Evolutionary conservation across 1,140 invertebrate species (phyloP), one percentile per base, ranked within the genome.

Genomic region (Scaptodrosophila lebanonensis): DNA sequence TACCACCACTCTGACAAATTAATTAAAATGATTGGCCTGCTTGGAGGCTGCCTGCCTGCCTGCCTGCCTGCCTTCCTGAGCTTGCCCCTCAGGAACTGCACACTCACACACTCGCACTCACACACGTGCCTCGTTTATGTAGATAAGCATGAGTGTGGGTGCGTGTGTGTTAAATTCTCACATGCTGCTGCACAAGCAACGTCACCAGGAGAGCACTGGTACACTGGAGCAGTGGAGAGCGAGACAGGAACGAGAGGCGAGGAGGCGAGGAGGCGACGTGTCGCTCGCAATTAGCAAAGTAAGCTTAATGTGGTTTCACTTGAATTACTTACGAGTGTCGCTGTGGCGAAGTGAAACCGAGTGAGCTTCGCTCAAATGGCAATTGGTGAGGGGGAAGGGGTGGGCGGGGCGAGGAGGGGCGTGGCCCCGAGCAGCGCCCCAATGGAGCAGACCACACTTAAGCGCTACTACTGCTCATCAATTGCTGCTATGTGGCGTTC

Each of bases 1-100:
- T 70, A 84, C 75, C 83, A 84, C 82, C 76, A 77, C 82, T 83
- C 75, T 85, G 75, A 83, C 83, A 84, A 85, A 85, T 85, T 85
- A 84, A 85, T 85, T 85, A 85, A 85, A 85, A 84, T 84, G 83
- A 83, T 84, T 84, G 83, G 75, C 75, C 75, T 66, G 75, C 75
- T 79, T 58, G 27, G 50, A 38, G 45, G 52, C 47, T 53, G 32
- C 22, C 22, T 25, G 22, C 3, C 22, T 25, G 22, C n/a, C n/a
- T 52, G 33, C 57, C 17, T 40, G 39, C 8, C 17, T 35, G 20
- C 36, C 9, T 18, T 47, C 2, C 48, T 15, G 16, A 20, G 20
- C 6, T 35, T 30, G 16, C 35, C 25, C 22, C 38, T 12, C 48
- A 62, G 63, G 58, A 63, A 52, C 36, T 18, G 20, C 40, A 42